phyloP scores from a whole-genome alignment of 2,888 invertebrate species.

The Ceraclea dissimilis region DNA sequence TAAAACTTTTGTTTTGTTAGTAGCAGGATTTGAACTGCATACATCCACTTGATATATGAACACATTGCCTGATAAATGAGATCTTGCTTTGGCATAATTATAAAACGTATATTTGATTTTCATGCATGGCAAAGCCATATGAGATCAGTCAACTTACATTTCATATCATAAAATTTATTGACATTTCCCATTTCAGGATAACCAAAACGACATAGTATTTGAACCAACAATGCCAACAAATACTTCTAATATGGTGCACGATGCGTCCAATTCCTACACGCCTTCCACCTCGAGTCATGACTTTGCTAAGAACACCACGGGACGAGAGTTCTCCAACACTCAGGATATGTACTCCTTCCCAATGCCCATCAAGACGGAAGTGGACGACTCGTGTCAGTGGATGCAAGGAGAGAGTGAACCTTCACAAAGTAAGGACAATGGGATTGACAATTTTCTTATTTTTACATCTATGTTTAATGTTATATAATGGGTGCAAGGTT shows the following conservation, averaged over 20 bases:
- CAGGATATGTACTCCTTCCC: constrained; percentile 7
- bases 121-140: too few relatives aligned
- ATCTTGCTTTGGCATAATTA: too few relatives aligned
- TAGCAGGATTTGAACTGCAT: too few relatives aligned
- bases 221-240: not conserved
- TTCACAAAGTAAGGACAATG: constrained; percentile 10
- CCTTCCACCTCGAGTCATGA: not conserved
- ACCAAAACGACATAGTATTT: not conserved
- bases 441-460: too few relatives aligned
- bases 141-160: too few relatives aligned
- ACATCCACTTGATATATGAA: too few relatives aligned
- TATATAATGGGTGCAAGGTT: too few relatives aligned
- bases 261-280: not conserved
- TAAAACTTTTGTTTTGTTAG: too few relatives aligned
- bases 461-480: not conserved
- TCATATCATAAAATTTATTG: too few relatives aligned
- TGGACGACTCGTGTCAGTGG: constrained; percentile 16
- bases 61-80: too few relatives aligned
- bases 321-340: not conserved
- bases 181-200: not conserved
- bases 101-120: too few relatives aligned
- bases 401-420: constrained; percentile 6
- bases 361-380: constrained; percentile 23
- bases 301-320: not conserved
- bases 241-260: not conserved